Evolutionary conservation across 2,888 invertebrate genomes (phyloP), one percentile per base, ranked within the genome.

Genomic region (Zaprionus bogoriensis): DNA sequence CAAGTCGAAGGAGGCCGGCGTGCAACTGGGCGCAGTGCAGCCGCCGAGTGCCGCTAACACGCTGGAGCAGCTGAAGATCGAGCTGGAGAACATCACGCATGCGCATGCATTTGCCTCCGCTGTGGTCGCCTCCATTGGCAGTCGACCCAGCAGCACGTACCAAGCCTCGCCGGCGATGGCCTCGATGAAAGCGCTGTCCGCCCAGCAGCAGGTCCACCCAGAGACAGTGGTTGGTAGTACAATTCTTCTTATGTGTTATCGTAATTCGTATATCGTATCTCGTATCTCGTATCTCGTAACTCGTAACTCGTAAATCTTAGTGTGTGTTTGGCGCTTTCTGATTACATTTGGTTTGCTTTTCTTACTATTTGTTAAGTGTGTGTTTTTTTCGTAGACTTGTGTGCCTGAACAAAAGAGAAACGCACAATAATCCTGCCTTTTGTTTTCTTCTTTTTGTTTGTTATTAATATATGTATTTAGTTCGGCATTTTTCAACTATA

Each of bases 31-130:
- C 7, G 48, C 62, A 20, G 52, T 45, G 7, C 84, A 77, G 59
- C 64, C 64, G 4, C 38, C 81, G 6, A 67, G 74, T n/a, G 77
- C 84, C 4, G 92, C 92, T 42, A 92, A 92, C 61, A 93, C 93
- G 0, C 82, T 93, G 32, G 93, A 93, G 66, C 93, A 93, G 69
- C 83, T 93, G 2, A 93, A 93, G 86, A 93, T 93, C 55, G 93
- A 92, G 55, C 84, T 93, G 30, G 93, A 93, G 68, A 93, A 93
- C 67, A 91, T 93, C 54, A 93, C 93, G 23, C 92, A 92, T 64
- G 92, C 92, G 3, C 92, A 92, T 82, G 92, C 86, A 1, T 76
- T 88, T 46, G 81, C 89, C 4, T 84, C 88, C 1, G 87, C 89
- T 4, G 87, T 89, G 46, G 87, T 87, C 36, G 79, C 76, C 19